phyloP scores from a whole-genome alignment of 2,113 vertebrate genomes.

The Melanerpes formicivorus region DNA sequence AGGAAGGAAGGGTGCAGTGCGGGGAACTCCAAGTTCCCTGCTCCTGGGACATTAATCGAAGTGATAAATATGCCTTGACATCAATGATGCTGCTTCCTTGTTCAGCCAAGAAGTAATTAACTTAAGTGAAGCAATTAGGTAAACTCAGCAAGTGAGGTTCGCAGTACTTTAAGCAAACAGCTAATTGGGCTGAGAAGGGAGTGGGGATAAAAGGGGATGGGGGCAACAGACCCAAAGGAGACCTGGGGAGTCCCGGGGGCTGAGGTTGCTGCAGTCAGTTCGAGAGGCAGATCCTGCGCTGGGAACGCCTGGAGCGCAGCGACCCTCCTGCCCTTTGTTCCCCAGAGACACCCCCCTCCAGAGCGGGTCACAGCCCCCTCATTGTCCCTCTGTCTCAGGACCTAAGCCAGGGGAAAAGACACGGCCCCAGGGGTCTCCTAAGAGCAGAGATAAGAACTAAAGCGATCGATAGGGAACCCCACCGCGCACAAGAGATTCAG shows the following conservation, averaged over 20 bases:
- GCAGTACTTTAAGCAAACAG: not conserved
- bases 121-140: conserved; percentile 65
- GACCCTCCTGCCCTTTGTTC: not conserved
- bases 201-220: not conserved
- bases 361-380: not conserved
- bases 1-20: not conserved
- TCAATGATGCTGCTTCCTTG: conserved; percentile 54
- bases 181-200: not conserved
- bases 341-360: not conserved
- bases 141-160: conserved; percentile 34
- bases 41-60: not conserved
- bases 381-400: not conserved
- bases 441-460: not conserved
- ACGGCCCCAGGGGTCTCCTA: not conserved
- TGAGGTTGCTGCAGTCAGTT: not conserved
- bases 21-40: not conserved
- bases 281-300: accelerated
- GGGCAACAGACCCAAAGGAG: not conserved
- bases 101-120: conserved; percentile 58
- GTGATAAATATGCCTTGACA: conserved; percentile 34
- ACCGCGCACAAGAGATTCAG: not conserved
- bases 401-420: not conserved
- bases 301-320: accelerated
- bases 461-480: not conserved
- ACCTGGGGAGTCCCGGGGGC: not conserved